A percentile compares a stretch with the other conserved stretches of the same genome.
phyloP scores from a whole-genome alignment of 2,888 invertebrate species.

The Ornithoptera alexandrae region DNA sequence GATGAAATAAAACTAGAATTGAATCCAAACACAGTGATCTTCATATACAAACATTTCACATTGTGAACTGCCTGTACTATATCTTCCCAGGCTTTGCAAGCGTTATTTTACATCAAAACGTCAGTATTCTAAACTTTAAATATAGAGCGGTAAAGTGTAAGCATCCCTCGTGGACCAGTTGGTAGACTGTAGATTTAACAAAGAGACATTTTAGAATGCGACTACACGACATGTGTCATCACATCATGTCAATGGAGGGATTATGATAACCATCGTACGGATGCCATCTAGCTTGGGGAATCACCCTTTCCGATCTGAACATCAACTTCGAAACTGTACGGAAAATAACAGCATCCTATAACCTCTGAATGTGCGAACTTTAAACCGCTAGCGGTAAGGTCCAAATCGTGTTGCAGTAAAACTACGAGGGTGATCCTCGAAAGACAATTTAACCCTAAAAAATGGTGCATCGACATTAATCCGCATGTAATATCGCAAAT shows the following conservation, averaged over 20 bases:
- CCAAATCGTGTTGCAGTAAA: conserved; percentile 32
- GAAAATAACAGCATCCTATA: conserved; percentile 41
- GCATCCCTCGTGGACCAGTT: conserved; percentile 35
- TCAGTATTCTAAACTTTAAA: conserved; percentile 41
- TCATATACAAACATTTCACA: conserved; percentile 66
- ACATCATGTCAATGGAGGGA: conserved; percentile 79
- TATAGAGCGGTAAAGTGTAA: conserved; percentile 39
- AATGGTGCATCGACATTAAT: conserved; percentile 76
- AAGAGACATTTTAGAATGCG: conserved; percentile 73
- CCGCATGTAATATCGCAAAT: conserved; percentile 80
- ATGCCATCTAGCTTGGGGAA: conserved; percentile 75
- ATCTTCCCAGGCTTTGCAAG: conserved; percentile 62
- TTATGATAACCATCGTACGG: conserved; percentile 79
- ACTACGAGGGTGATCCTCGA: conserved; percentile 62
- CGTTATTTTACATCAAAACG: conserved; percentile 31
- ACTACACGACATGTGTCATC: conserved; percentile 79
- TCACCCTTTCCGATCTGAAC: conserved; percentile 75
- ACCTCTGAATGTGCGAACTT: background rate
- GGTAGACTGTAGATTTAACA: conserved; percentile 52
- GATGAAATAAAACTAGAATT: conserved; percentile 54
- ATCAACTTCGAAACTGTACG: conserved; percentile 46
- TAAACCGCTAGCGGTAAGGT: conserved; percentile 7
- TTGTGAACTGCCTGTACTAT: conserved; percentile 64
- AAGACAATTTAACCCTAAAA: conserved; percentile 81
- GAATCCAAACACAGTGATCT: conserved; percentile 53